Percentiles rank a stretch among this genome's conserved stretches.
Conservation (phyloP, 2,797 vertebrate species). For the Myotis planiceps region DNA sequence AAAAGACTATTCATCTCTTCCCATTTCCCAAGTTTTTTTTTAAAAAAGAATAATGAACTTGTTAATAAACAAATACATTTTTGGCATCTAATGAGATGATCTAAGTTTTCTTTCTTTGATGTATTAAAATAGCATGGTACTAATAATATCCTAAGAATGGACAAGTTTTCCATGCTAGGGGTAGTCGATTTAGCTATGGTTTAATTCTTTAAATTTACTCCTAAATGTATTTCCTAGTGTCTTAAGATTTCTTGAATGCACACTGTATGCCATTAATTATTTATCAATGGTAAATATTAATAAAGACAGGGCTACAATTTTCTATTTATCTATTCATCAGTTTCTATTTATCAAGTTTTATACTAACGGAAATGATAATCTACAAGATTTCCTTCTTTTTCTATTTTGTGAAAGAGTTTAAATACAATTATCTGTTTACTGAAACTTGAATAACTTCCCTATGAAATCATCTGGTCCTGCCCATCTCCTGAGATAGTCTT, state of each 20-base stretch:
- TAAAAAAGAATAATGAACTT: not conserved
- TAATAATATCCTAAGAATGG: constrained; percentile 15
- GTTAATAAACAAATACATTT: not conserved
- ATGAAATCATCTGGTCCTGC: not conserved
- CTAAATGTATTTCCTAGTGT: not conserved
- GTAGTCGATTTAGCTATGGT: not conserved
- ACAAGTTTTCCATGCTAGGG: not conserved
- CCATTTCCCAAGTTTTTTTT: not conserved
- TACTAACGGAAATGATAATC: not conserved
- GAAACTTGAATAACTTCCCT: not conserved
- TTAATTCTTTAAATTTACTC: constrained; percentile 43
- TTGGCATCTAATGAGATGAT: not conserved
- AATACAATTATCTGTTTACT: not conserved
- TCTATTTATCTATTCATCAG: not conserved
- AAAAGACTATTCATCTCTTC: not conserved
- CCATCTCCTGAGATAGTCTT: not conserved
- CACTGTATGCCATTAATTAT: not conserved
- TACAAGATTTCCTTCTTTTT: not conserved
- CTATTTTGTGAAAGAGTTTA: not conserved
- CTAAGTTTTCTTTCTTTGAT: not conserved
- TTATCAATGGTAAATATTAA: constrained; percentile 4
- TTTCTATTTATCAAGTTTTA: not conserved
- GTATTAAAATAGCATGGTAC: constrained; percentile 15
- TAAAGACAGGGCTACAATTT: not conserved
- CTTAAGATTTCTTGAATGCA: constrained; percentile 35